Evolutionary conservation across 2,888 invertebrate genomes (phyloP).

Genomic region (Theretra japonica): DNA sequence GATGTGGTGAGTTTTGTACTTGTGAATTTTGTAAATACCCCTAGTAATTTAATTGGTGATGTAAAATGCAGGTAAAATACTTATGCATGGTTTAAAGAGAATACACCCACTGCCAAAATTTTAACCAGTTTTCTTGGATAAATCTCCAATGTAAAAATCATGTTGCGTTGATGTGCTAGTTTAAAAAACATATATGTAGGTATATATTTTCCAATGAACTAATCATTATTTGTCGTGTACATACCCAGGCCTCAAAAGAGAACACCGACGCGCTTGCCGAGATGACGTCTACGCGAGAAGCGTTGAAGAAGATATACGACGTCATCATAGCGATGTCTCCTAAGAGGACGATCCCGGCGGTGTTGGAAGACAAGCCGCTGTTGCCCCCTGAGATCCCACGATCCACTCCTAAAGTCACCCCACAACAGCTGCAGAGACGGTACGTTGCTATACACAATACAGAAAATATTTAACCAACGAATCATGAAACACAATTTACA

Average conservation of each 20-base stretch:
- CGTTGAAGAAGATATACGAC: slow-evolving; percentile 86
- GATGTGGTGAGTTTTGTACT: slow-evolving; percentile 85
- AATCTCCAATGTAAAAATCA: background rate
- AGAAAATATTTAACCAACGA: background rate
- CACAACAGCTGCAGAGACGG: slow-evolving; percentile 78
- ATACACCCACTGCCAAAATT: too few relatives aligned
- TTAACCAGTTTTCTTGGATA: too few relatives aligned
- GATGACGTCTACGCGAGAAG: slow-evolving; percentile 85
- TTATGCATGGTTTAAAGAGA: too few relatives aligned
- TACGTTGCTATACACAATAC: slow-evolving; percentile 47
- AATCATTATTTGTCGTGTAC: slow-evolving; percentile 5
- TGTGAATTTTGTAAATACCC: background rate
- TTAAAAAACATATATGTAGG: too few relatives aligned
- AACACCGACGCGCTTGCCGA: slow-evolving; percentile 87
- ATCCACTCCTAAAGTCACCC: slow-evolving; percentile 76
- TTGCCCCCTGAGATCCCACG: slow-evolving; percentile 64
- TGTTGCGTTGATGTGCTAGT: background rate
- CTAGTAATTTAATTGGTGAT: too few relatives aligned
- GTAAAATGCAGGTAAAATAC: background rate
- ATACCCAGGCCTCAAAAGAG: slow-evolving; percentile 69
- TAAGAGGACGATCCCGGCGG: slow-evolving; percentile 80
- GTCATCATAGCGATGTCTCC: slow-evolving; percentile 86
- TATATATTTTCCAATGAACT: background rate
- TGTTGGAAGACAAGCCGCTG: slow-evolving; percentile 80
- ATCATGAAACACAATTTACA: too few relatives aligned